Evolutionary conservation across 1,140 invertebrate species (phyloP).

Genomic region (Pachypsylla venusta): DNA sequence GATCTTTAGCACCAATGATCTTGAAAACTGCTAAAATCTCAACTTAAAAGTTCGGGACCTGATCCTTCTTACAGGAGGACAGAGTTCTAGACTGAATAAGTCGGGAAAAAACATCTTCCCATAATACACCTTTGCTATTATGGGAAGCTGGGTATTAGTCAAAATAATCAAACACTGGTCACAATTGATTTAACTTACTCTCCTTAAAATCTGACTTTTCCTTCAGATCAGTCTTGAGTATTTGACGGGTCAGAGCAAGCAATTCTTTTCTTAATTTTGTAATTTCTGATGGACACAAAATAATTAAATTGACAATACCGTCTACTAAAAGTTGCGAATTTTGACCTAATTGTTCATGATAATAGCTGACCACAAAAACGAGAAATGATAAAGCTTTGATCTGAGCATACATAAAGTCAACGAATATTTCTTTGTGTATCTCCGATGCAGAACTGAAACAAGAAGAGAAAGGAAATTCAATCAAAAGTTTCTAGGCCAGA

Average conservation of each 20-base stretch:
- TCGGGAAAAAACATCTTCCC: too few relatives aligned
- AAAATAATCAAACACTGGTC: too few relatives aligned
- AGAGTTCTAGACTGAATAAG: too few relatives aligned
- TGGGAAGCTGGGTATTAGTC: too few relatives aligned
- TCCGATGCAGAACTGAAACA: conserved; percentile 48
- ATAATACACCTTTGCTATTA: too few relatives aligned
- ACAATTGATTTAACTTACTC: too few relatives aligned
- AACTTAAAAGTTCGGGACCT: too few relatives aligned
- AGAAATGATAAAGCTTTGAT: conserved; percentile 92
- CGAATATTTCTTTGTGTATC: conserved; percentile 90
- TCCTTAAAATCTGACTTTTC: too few relatives aligned
- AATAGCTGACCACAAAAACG: conserved; percentile 87
- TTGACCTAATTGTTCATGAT: conserved; percentile 67
- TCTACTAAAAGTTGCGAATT: conserved; percentile 75
- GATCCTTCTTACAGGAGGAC: too few relatives aligned
- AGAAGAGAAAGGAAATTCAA: conserved; percentile 16
- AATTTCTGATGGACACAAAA: conserved; percentile 85
- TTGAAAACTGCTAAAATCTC: too few relatives aligned
- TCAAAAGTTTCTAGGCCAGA: neutral
- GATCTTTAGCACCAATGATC: too few relatives aligned
- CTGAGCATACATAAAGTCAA: conserved; percentile 96
- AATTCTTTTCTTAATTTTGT: conserved; percentile 85
- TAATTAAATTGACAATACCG: conserved; percentile 78
- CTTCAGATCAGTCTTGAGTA: conserved; percentile 81
- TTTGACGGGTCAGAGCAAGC: conserved; percentile 85